Base-by-base conservation (phyloP, 2,113 vertebrate species). In the Aplodontia rufa region DNA sequence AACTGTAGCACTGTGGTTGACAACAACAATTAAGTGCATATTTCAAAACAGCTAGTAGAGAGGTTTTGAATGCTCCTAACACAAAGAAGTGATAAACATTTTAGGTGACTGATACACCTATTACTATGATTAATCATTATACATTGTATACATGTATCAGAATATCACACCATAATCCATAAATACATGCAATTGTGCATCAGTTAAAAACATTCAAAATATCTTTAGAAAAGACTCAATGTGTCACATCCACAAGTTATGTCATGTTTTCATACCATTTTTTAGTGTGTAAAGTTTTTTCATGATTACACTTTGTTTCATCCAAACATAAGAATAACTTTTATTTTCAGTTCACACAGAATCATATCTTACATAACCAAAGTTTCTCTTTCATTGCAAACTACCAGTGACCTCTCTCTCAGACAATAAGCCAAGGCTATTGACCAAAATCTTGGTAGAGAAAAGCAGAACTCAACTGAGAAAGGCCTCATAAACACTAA, bases 401-500 rank as follows among this genome's bases (percentile, higher is more conserved):
- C 72, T 68, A 47, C n/a, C 17, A 20, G 4, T 24, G 53, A n/a
- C 55, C 47, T 58, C 84, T 87, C 24, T 94, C 53, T 82, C 30
- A 78, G 32, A 76, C 69, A 86, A 49, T 3, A 91, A 58, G 40
- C 84, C 58, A 76, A 84, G 74, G 62, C 42, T n/a, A 19, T 0
- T 0, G 3, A 95, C 72, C 40, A 83, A 51, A 40, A 2, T 60
- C 95, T 91, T 42, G 24, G 53, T 90, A 30, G 40, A 78, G 93
- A 87, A 60, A 64, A 93, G 40, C 64, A 16, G 35, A 83, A 88
- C 14, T 76, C 0, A 0, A 90, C 51, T 28, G 93, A 78, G 58
- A 89, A 96, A 95, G 0, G 6, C 24, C 64, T 92, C 68, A 78
- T 87, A 42, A 93, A 80, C 96, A 87, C 89, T 79, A 86, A 96